Percentiles rank a stretch among this genome's conserved stretches.
Evolutionary conservation across 2,888 invertebrate genomes (phyloP).

Genomic region (Antheraea assamensis): DNA sequence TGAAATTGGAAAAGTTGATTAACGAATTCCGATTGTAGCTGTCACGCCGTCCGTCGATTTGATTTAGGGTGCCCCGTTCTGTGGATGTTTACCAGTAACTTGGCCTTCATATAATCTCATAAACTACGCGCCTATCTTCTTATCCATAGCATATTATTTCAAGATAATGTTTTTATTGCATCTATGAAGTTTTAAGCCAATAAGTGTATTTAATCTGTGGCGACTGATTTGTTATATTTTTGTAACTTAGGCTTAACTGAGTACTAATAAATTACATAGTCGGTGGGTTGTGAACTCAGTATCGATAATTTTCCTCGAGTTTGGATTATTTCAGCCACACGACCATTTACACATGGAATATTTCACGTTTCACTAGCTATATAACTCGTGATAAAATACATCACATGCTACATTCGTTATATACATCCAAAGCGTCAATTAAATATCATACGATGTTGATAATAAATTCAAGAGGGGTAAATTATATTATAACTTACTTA

Average conservation of each 20-base stretch:
- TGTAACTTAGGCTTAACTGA: neutral
- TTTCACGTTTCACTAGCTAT: too few species aligned
- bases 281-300: neutral
- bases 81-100: constrained; percentile 8
- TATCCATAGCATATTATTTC: neutral
- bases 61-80: constrained; percentile 43
- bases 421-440: too few species aligned
- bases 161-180: neutral
- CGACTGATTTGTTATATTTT: too few species aligned
- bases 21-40: constrained; percentile 63
- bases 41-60: constrained; percentile 48
- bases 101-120: neutral
- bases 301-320: neutral
- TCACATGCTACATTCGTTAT: too few species aligned
- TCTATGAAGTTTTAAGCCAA: neutral
- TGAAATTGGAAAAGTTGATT: constrained; percentile 77
- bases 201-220: neutral
- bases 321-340: neutral
- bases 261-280: neutral
- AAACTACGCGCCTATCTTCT: neutral
- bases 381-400: too few species aligned
- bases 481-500: too few species aligned
- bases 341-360: too few species aligned
- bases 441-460: too few species aligned
- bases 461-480: too few species aligned